Conservation (phyloP, 2,113 vertebrate genomes). For the Tenrec ecaudatus region DNA sequence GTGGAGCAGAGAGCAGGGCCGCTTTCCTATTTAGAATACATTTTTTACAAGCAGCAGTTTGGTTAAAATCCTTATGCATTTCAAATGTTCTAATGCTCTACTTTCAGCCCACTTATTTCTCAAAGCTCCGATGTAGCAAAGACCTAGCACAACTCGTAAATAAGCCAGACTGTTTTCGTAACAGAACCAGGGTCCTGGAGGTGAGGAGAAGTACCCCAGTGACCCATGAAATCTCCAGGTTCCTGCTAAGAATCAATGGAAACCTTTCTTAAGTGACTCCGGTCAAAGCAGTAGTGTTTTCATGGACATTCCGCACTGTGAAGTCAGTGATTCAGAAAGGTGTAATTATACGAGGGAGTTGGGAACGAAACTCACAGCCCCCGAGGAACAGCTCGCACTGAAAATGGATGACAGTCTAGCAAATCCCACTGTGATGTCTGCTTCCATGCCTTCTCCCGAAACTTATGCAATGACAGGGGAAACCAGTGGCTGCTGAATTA, state of each 20-base stretch:
- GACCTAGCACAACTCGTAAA: background rate
- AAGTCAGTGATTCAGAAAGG: conserved; percentile 36
- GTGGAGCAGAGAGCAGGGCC: background rate
- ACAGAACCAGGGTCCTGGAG: background rate
- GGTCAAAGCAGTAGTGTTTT: background rate
- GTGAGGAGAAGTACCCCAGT: background rate
- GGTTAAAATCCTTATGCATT: conserved; percentile 25
- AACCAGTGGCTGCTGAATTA: background rate
- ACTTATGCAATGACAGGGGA: background rate
- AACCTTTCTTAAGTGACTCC: background rate
- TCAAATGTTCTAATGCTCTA: conserved; percentile 11
- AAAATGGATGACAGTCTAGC: background rate
- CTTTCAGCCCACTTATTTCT: conserved; percentile 28
- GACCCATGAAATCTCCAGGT: background rate
- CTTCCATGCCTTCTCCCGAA: background rate
- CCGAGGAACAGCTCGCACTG: background rate
- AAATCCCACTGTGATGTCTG: background rate
- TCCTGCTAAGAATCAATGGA: background rate
- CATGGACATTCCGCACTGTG: background rate
- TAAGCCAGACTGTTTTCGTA: background rate
- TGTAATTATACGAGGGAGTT: conserved; percentile 25
- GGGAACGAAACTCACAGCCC: background rate
- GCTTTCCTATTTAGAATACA: background rate
- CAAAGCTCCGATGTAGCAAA: conserved; percentile 10
- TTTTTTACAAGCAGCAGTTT: conserved; percentile 9